These are phyloP conservation scores for Chironomus tentans DNA, from an alignment of 2,888 invertebrate genomes.

Conservation along the genomic window DNA sequence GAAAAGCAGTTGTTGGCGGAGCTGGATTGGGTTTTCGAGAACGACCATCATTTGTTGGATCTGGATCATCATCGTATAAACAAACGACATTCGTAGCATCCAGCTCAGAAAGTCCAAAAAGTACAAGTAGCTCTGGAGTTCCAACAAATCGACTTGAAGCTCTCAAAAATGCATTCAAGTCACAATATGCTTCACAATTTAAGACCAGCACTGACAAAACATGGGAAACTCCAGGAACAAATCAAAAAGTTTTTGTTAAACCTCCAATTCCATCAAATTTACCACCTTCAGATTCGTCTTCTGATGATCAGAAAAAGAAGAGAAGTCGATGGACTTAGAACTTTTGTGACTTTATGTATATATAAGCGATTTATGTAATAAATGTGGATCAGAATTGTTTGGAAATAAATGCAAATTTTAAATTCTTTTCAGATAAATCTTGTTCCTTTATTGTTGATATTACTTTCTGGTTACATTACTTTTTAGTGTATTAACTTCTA, in stretches of 20 bases:
- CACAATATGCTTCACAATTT: constrained; percentile 75
- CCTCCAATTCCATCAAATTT: constrained; percentile 32
- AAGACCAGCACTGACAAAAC: constrained; percentile 73
- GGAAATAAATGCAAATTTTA: too few relatives aligned
- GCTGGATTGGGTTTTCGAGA: constrained; percentile 80
- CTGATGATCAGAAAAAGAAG: constrained; percentile 34
- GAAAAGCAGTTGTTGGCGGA: constrained; percentile 77
- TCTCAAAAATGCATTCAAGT: constrained; percentile 84
- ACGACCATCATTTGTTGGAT: constrained; percentile 52
- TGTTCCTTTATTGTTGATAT: too few relatives aligned
- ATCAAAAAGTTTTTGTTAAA: constrained; percentile 37
- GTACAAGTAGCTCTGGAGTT: not conserved
- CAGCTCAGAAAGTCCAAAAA: not conserved
- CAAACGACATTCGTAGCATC: not conserved
- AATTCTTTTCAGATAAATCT: too few relatives aligned
- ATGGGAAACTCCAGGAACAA: constrained; percentile 57
- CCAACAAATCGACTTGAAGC: constrained; percentile 61
- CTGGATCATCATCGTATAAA: constrained; percentile 19
- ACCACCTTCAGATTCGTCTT: not conserved
- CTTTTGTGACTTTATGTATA: too few relatives aligned
- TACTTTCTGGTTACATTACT: too few relatives aligned
- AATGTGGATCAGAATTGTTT: too few relatives aligned
- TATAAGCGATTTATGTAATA: too few relatives aligned
- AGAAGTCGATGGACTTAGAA: constrained; percentile 41
- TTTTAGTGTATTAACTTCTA: too few relatives aligned